Base-by-base conservation (phyloP, 1,140 invertebrate genomes). In the Diorhabda sublineata region DNA sequence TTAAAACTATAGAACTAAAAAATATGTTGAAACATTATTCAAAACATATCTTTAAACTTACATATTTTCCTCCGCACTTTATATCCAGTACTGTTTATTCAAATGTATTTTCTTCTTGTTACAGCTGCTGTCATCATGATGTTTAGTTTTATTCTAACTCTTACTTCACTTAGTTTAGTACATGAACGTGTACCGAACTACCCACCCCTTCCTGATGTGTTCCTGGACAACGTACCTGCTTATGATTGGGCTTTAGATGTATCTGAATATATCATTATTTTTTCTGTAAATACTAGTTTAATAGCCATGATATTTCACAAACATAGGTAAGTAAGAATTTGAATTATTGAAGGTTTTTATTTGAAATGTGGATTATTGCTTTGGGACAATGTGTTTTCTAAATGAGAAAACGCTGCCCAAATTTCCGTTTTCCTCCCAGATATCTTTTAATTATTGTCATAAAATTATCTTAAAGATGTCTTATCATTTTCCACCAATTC, bases 101-200 rank as follows among this genome's bases (percentile, higher is more conserved):
- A 26, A 4, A 52, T 3, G 2, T 52, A 52, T 3, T 52, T 52
- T 52, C n/a, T 52, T 52, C n/a, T 52, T 52, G 71, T 85, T 84
- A 44, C 81, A 88, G 87, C 87, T 74, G 87, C 87, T 71, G 73
- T 89, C 52, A 84, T 89, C 73, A 82, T 88, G 78, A 81, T 84
- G 66, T 79, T 86, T 60, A 89, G 87, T 79, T 89, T 89, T 75
- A 81, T 89, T 69, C 65, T 88, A 56, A 87, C 88, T 11, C 86
- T 88, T 44, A 81, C 87, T 69, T 92, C 92, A 3, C 84, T 96
- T 71, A 91, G 93, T 58, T 81, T 95, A 75, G 90, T 93, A 61
- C 93, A 96, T 82, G 92, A 96, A 80, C 85, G 90, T 69, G 88
- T 95, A 61, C 93, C 93, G 52, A 90, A 93, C 81, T 89, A 89